Evolutionary conservation across 2,113 vertebrate species (phyloP).

Genomic region (Cyanoramphus novaezelandiae): DNA sequence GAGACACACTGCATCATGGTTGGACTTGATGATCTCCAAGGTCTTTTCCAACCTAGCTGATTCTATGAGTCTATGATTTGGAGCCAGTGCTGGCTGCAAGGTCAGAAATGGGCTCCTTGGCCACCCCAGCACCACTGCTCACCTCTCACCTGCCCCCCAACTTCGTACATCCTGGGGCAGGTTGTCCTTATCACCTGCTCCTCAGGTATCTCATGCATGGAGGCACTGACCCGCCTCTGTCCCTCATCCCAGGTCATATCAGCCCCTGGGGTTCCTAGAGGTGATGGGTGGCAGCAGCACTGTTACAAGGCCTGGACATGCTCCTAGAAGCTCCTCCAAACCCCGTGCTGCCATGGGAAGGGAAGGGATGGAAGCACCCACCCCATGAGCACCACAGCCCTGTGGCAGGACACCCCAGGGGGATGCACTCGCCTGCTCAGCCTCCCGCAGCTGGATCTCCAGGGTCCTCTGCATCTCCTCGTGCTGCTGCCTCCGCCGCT

Average conservation of each 20-base stretch:
- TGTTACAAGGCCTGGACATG: background rate
- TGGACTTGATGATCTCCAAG: background rate
- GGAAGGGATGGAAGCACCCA: background rate
- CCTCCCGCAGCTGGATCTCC: slow-evolving; percentile 87
- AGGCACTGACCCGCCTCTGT: background rate
- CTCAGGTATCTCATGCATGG: background rate
- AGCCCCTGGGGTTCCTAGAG: background rate
- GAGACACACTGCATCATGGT: background rate
- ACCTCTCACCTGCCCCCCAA: background rate
- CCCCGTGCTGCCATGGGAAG: rapidly evolving
- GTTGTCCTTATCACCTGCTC: background rate
- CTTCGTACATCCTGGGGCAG: background rate
- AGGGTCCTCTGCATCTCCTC: slow-evolving; percentile 88
- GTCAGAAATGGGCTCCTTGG: background rate
- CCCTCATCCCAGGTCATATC: background rate
- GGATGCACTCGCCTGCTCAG: slow-evolving; percentile 82
- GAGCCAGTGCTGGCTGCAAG: background rate
- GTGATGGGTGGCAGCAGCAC: background rate
- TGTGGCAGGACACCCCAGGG: rapidly evolving
- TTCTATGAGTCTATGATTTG: background rate
- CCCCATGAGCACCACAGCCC: rapidly evolving
- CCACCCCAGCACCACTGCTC: background rate
- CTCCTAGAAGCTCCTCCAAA: background rate
- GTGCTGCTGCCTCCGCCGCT: slow-evolving; percentile 85
- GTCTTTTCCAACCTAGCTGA: background rate